Evolutionary conservation across 2,888 invertebrate species (phyloP), one percentile per base, ranked within the genome.

Genomic region (Acrobasis repandana): DNA sequence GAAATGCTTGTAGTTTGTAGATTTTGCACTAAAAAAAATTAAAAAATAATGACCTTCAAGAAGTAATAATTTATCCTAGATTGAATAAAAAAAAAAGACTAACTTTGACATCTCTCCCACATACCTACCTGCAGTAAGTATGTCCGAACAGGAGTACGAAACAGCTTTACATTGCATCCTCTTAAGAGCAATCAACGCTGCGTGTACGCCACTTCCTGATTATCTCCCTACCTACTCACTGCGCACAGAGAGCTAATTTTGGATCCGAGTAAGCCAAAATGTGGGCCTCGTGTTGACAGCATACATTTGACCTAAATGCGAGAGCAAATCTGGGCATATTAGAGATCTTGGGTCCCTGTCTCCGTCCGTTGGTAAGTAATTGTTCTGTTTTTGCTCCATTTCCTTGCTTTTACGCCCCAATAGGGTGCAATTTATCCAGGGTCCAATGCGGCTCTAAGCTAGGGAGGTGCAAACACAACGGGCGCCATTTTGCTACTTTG

Each of bases 161-260:
- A 49, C 4, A 10, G 38, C 38, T 9, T 11, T 38, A 14, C 14
- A 14, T n/a, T 43, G 43, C 43, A 43, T 43, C 43, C 43, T 14
- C 43, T 43, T n/a, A 4, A 6, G 43, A 43, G 43, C 43, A n/a
- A 58, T 36, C 34, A 46, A 47, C 59, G 54, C 36, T 18, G 46
- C 62, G 43, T 62, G 59, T 56, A 62, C 59, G 61, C 59, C 46
- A 50, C 36, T 65, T 65, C 65, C 65, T 61, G 63, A 61, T 62
- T 63, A 62, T 18, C 59, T 52, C 52, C 47, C 15, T 28, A n/a
- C 57, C 9, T 14, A 14, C 46, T 34, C 52, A 38, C 50, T 52
- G 16, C 28, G 43, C 60, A 16, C 16, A 46, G 20, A 46, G 47
- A 46, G 43, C 60, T 60, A 60, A 60, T 46, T 52, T 60, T 43